Evolutionary conservation across 2,888 invertebrate species (phyloP).

Genomic region (Xestia sexstrigata): DNA sequence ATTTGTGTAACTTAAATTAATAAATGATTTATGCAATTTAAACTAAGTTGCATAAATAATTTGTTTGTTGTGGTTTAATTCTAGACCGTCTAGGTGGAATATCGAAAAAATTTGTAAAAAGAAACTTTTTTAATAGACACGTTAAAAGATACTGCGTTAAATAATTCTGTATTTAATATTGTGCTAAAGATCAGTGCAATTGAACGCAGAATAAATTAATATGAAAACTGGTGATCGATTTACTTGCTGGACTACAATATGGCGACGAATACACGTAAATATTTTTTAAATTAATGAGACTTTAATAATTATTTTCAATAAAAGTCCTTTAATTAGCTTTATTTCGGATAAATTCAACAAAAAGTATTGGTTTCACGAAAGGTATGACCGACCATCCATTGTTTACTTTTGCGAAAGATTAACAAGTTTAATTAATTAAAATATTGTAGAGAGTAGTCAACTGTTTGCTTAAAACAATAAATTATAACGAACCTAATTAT

Average conservation of each 20-base stretch:
- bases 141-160: not conserved
- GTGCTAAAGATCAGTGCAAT: not conserved
- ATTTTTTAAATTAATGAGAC: constrained; percentile 2
- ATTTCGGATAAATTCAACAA: not conserved
- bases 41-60: too few species aligned
- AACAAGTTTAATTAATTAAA: not conserved
- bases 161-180: constrained; percentile 12
- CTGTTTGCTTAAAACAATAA: not conserved
- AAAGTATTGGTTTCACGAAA: not conserved
- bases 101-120: not conserved
- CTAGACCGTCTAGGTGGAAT: not conserved
- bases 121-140: not conserved
- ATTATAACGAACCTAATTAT: constrained; percentile 3
- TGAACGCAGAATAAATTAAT: constrained; percentile 5
- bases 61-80: too few species aligned
- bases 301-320: constrained; percentile 10
- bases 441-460: not conserved
- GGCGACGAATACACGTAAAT: constrained; percentile 7
- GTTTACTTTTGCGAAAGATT: not conserved
- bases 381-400: too few species aligned
- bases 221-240: constrained; percentile 23
- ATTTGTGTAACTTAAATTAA: too few species aligned
- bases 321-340: not conserved
- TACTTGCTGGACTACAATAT: not conserved
- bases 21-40: too few species aligned